phyloP scores from a whole-genome alignment of 2,113 vertebrate genomes.

The Piprites chloris region DNA sequence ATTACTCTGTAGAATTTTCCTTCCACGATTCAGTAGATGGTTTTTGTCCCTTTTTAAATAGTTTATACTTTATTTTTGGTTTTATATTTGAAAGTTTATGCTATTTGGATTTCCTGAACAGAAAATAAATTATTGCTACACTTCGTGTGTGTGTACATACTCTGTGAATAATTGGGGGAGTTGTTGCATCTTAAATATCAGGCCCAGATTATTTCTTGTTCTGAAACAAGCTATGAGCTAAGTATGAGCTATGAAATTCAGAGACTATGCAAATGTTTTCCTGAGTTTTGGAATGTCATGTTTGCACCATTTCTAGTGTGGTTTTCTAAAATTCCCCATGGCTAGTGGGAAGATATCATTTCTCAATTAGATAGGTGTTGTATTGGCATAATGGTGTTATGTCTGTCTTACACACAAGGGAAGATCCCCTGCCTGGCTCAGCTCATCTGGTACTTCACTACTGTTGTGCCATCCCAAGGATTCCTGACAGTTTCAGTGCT shows the following conservation, averaged over 20 bases:
- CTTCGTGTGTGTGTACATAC: background rate
- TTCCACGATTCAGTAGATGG: background rate
- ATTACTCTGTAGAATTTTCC: background rate
- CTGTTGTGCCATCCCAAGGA: background rate
- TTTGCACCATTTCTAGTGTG: background rate
- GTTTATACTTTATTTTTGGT: background rate
- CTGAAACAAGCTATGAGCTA: background rate
- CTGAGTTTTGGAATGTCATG: background rate
- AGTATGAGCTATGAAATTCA: background rate
- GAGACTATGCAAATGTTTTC: background rate
- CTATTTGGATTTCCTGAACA: background rate
- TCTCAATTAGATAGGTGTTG: rapidly evolving
- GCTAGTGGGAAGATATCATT: background rate
- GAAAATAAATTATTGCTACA: background rate
- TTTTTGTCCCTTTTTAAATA: background rate
- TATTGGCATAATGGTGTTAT: background rate
- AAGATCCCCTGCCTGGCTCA: background rate
- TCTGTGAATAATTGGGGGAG: background rate
- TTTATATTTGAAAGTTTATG: background rate
- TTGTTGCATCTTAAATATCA: background rate
- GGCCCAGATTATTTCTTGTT: background rate
- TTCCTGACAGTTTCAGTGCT: background rate
- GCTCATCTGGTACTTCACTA: background rate
- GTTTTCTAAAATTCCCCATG: background rate
- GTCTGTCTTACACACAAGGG: background rate